Conservation (phyloP, 64 coral and sea anemone species). For the Porites lutea region DNA sequence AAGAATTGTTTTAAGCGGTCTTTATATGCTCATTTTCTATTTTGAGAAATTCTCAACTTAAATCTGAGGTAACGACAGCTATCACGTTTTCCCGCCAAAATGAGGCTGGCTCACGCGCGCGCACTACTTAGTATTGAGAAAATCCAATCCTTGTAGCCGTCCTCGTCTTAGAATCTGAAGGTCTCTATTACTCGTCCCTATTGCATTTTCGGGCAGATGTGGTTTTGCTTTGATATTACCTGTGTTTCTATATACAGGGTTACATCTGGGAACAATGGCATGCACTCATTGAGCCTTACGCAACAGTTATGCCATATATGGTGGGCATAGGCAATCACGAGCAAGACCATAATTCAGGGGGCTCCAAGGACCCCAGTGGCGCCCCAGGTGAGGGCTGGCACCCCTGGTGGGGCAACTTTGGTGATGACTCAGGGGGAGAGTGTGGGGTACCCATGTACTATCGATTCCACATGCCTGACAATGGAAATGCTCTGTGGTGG, state of each 20-base stretch:
- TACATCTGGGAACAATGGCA: constrained; percentile 99
- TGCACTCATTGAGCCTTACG: constrained; percentile 77
- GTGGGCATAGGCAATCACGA: constrained; percentile 94
- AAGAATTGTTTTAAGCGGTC: no score
- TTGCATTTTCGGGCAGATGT: no score
- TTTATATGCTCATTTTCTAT: no score
- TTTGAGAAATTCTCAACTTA: no score
- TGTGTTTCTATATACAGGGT: constrained; percentile 25
- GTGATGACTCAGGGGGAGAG: constrained; percentile 89
- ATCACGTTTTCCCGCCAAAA: no score
- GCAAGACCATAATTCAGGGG: constrained; percentile 75
- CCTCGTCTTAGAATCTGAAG: no score
- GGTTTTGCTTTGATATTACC: no score
- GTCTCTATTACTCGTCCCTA: no score
- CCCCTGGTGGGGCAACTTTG: constrained; percentile 91
- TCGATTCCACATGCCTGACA: constrained; percentile 91
- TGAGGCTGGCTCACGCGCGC: no score
- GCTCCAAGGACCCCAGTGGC: constrained; percentile 82
- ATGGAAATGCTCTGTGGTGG: constrained; percentile 93
- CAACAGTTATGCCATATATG: constrained; percentile 89
- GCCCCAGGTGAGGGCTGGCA: constrained; percentile 88
- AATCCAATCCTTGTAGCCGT: no score
- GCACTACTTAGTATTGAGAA: no score
- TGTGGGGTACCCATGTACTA: constrained; percentile 93
- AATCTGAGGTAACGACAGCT: no score